Evolutionary conservation across 2,888 invertebrate genomes (phyloP), one percentile per base, ranked within the genome.

Genomic region (Hemithea aestivaria): DNA sequence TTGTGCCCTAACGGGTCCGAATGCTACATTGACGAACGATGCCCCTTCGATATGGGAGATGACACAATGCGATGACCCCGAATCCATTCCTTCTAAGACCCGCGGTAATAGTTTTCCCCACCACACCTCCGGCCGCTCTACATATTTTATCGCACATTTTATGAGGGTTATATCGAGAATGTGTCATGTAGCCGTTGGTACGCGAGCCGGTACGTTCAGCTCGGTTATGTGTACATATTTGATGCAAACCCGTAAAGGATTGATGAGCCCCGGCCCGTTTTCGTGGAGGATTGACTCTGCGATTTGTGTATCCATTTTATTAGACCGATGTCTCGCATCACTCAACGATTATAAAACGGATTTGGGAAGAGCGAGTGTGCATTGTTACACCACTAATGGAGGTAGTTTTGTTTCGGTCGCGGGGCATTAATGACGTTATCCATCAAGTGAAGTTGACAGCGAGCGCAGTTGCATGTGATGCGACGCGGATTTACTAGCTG

Each of bases 21-120:
- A 58, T 57, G 68, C 54, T 56, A 60, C 70, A 58, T 62, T 70
- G 77, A 77, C 74, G 73, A 66, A 72, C 72, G 74, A 72, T 73
- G 68, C 62, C 66, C 63, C 67, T 61, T 57, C 72, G 76, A 79
- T 78, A 78, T 72, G 67, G 57, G 64, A 74, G 76, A 78, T 76
- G 83, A 78, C 77, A 77, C 82, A 79, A 79, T 73, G 70, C 71
- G 78, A 79, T 81, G 79, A 74, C 78, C 82, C 79, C 73, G 63
- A 69, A 74, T 73, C 75, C 69, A 73, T 76, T 76, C 70, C 67
- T 62, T 54, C 61, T 62, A 62, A 68, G 69, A 61, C 58, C 66
- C 62, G 30, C 47, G 53, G 73, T 77, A 77, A 76, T 76, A 76
- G 76, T 75, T 76, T 74, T 67, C 63, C 66, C 63, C 62, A 16